Conservation (phyloP, 2,888 invertebrate species). For the Labia minor region DNA sequence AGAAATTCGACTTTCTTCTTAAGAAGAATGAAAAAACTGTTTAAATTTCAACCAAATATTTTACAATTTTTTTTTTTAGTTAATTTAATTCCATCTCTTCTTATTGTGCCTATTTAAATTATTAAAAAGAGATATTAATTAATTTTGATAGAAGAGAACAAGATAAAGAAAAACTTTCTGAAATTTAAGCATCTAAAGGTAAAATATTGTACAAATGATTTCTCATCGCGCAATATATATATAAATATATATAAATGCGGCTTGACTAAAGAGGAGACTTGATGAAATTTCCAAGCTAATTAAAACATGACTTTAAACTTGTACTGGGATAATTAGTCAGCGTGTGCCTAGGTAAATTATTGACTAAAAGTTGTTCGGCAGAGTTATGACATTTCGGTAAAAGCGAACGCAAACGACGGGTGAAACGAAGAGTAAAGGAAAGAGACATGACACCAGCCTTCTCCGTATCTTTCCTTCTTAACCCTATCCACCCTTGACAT, state of each 20-base stretch:
- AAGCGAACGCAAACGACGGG: background rate
- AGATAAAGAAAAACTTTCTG: too few relatives aligned
- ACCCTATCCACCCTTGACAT: background rate
- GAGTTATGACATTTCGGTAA: background rate
- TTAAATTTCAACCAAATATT: too few relatives aligned
- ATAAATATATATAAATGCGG: background rate
- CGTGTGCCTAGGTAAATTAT: slow-evolving; percentile 13
- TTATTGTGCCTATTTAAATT: too few relatives aligned
- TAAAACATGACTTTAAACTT: slow-evolving; percentile 13
- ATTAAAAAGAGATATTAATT: too few relatives aligned
- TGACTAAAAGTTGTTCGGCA: slow-evolving; percentile 6
- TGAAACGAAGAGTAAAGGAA: background rate
- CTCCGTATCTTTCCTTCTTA: background rate
- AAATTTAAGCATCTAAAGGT: too few relatives aligned
- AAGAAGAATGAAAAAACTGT: too few relatives aligned
- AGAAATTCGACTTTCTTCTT: too few relatives aligned
- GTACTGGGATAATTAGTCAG: background rate
- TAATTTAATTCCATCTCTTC: too few relatives aligned
- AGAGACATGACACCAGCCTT: background rate
- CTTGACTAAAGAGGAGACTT: background rate
- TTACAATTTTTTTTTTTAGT: too few relatives aligned
- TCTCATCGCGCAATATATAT: background rate
- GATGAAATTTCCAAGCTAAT: slow-evolving; percentile 1
- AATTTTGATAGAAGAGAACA: too few relatives aligned
- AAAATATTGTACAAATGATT: background rate